Evolutionary conservation across 2,113 vertebrate genomes (phyloP).

Genomic region (Spea multiplicata): DNA sequence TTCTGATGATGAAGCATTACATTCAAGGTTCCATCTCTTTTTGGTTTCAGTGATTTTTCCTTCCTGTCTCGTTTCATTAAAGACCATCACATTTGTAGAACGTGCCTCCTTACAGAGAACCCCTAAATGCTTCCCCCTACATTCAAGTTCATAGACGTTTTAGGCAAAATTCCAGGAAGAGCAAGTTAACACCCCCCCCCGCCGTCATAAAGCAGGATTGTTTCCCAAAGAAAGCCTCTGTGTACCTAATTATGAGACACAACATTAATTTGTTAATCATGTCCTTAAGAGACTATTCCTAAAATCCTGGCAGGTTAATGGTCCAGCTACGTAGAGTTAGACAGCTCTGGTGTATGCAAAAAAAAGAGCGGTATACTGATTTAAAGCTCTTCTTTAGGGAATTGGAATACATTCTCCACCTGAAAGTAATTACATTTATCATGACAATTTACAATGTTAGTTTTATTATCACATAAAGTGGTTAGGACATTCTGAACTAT

Average conservation of each 20-base stretch:
- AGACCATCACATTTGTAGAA: too few species aligned
- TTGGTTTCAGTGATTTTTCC: too few species aligned
- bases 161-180: too few species aligned
- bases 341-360: background rate
- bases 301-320: background rate
- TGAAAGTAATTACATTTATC: slow-evolving; percentile 24
- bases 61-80: too few species aligned
- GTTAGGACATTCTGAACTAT: slow-evolving; percentile 19
- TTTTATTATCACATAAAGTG: slow-evolving; percentile 21
- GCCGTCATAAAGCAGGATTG: background rate
- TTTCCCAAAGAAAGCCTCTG: background rate
- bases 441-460: slow-evolving; percentile 25
- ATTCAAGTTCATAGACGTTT: too few species aligned
- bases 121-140: too few species aligned
- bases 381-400: slow-evolving; percentile 6
- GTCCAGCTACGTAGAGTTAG: background rate
- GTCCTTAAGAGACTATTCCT: background rate
- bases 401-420: slow-evolving; percentile 6
- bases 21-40: too few species aligned
- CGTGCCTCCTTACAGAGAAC: too few species aligned
- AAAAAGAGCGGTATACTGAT: background rate
- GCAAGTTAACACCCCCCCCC: too few species aligned
- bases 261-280: background rate
- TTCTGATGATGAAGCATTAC: too few species aligned
- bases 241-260: background rate